phyloP scores from a whole-genome alignment of 2,113 vertebrate genomes.

The Saccopteryx bilineata region DNA sequence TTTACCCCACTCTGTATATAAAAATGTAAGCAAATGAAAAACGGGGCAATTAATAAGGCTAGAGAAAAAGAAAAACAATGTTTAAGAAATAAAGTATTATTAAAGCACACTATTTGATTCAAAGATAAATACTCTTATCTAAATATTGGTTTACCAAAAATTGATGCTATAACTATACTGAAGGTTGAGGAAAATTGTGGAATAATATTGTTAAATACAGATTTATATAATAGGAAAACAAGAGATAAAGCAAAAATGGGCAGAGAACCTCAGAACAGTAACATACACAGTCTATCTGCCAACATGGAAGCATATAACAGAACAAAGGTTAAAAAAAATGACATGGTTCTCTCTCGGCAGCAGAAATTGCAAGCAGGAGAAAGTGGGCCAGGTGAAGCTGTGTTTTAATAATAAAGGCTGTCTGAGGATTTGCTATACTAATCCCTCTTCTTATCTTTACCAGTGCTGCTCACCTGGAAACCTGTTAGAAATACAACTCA shows the following conservation, averaged over 20 bases:
- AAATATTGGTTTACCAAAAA: constrained; percentile 1
- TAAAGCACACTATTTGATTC: background rate
- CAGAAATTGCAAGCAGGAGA: background rate
- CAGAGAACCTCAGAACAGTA: background rate
- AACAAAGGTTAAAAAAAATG: background rate
- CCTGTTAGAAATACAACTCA: background rate
- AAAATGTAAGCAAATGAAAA: constrained; percentile 3
- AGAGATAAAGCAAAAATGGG: background rate
- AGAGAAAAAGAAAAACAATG: background rate
- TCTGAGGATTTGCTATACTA: background rate
- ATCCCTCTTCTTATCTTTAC: background rate
- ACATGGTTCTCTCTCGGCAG: background rate
- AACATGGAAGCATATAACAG: background rate
- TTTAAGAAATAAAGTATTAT: background rate
- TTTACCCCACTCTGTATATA: background rate
- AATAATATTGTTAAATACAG: background rate
- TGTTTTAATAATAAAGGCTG: background rate
- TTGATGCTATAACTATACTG: background rate
- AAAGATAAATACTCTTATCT: background rate
- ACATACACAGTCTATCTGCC: background rate
- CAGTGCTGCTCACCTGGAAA: background rate
- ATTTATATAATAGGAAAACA: background rate
- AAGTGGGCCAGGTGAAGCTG: background rate
- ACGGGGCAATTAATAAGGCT: background rate
- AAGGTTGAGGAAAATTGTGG: background rate